Percentiles rank a stretch among this genome's conserved stretches.
phyloP scores from a whole-genome alignment of 1,140 invertebrate genomes.

The Ladona fulva region DNA sequence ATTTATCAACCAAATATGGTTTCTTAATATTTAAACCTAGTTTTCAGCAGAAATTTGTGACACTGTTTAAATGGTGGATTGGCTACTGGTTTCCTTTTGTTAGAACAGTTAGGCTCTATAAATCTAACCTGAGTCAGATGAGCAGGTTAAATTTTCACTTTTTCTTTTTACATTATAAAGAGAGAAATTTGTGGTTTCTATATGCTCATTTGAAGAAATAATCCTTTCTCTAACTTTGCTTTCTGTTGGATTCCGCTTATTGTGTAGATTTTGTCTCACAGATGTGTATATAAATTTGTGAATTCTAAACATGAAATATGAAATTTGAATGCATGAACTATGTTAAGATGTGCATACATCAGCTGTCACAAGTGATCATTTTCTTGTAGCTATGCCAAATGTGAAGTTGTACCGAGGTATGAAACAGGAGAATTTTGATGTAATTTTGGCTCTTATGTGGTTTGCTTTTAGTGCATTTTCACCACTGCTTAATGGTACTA shows the following conservation, averaged over 20 bases:
- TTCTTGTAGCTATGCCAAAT: slow-evolving; percentile 24
- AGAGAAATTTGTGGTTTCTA: too few relatives aligned
- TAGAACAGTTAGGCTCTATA: too few relatives aligned
- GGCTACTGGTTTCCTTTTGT: too few relatives aligned
- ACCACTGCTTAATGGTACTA: background rate
- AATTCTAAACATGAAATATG: background rate
- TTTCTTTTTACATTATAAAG: too few relatives aligned
- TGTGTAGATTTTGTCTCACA: background rate
- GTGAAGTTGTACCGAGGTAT: slow-evolving; percentile 24
- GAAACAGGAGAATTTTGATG: slow-evolving; percentile 11
- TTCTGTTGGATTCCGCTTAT: background rate
- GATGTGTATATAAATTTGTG: background rate
- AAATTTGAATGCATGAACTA: background rate
- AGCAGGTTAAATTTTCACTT: too few relatives aligned
- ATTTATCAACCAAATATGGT: too few relatives aligned
- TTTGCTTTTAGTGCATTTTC: slow-evolving; percentile 6
- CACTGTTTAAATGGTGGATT: too few relatives aligned
- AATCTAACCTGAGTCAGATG: too few relatives aligned
- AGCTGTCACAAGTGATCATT: slow-evolving; percentile 15
- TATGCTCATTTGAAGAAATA: too few relatives aligned
- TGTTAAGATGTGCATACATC: slow-evolving; percentile 3
- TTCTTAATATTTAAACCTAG: too few relatives aligned
- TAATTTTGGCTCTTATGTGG: background rate
- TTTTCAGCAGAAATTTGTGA: too few relatives aligned
- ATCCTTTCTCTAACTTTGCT: background rate